phyloP scores from a whole-genome alignment of 2,113 vertebrate genomes.

The Xenus cinereus region DNA sequence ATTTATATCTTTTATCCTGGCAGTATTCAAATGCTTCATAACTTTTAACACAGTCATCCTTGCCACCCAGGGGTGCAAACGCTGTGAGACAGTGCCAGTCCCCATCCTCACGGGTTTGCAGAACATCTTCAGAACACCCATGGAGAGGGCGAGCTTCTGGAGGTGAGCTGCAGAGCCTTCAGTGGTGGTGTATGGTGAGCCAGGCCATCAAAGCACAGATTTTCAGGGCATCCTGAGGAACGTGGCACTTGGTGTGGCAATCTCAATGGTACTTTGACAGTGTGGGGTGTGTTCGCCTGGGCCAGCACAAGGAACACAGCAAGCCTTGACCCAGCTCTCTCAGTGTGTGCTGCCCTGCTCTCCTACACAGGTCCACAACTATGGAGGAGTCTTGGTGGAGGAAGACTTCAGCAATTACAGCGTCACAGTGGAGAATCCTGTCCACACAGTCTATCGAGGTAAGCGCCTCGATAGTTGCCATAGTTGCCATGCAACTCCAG shows the following conservation, averaged over 20 bases:
- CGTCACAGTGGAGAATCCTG: constrained; percentile 80
- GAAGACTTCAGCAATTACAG: constrained; percentile 94
- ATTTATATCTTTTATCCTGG: neutral
- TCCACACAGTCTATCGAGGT: constrained; percentile 90
- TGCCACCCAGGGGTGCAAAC: neutral
- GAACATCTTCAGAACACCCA: neutral
- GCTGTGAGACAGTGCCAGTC: neutral
- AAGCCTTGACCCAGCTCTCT: neutral
- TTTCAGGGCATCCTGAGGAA: neutral
- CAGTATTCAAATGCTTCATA: neutral
- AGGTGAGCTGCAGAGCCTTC: neutral
- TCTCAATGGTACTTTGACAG: neutral
- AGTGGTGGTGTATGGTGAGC: neutral
- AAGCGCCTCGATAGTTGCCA: neutral
- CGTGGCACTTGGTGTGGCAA: neutral
- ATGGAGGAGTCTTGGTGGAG: constrained; percentile 86
- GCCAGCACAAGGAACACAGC: neutral
- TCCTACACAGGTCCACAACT: constrained; percentile 75
- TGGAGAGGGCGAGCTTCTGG: neutral
- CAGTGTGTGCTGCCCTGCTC: neutral
- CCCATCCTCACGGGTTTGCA: neutral
- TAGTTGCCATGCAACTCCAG: neutral
- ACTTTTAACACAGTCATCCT: neutral
- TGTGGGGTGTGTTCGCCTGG: neutral
- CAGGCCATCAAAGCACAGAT: neutral